Base-by-base conservation (phyloP, 2,113 vertebrate genomes). In the Rhagologus leucostigma region DNA sequence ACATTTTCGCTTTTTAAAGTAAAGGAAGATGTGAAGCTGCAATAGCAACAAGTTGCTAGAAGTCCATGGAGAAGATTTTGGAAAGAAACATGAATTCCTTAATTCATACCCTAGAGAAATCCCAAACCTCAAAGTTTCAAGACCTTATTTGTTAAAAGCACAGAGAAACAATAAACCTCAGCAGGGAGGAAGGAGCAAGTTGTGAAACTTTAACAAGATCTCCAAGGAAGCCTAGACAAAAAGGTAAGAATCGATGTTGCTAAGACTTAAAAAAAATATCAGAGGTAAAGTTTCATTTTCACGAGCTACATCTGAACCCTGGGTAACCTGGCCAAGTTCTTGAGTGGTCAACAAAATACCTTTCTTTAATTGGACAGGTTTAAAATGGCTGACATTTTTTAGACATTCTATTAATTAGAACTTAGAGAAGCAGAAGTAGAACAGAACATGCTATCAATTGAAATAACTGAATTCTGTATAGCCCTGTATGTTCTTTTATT, bases 211-310 rank as follows among this genome's bases (percentile, higher is more conserved):
- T 91, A 97, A 95, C 76, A 95, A 95, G 77, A 64, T 80, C 89
- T 97, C 92, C 27, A 93, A 77, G 95, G 95, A 97, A 97, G 50
- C 63, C 91, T 86, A 67, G 78, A 59, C 55, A 89, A 87, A 76
- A 95, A 91, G 78, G 41, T 84, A 95, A 90, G 62, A 94, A 86
- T 80, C 3, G 0, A n/a, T 53, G 29, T 33, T 77, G 24, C 27
- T 90, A 90, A 71, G 56, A 62, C 37, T 87, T 88, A 19, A 73
- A 82, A 89, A 30, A 84, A 62, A 26, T 2, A 73, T 35, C 42
- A 35, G 55, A 90, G 8, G 49, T 47, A 21, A 73, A 49, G 27
- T 52, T 91, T 75, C 32, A 44, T 55, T 86, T 95, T 67, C 33
- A 27, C 6, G 20, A 71, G 39, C 23, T 84, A 46, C 27, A 41